Evolutionary conservation across 2,888 invertebrate genomes (phyloP), one percentile per base, ranked within the genome.

Genomic region (Drosophila barbarae): DNA sequence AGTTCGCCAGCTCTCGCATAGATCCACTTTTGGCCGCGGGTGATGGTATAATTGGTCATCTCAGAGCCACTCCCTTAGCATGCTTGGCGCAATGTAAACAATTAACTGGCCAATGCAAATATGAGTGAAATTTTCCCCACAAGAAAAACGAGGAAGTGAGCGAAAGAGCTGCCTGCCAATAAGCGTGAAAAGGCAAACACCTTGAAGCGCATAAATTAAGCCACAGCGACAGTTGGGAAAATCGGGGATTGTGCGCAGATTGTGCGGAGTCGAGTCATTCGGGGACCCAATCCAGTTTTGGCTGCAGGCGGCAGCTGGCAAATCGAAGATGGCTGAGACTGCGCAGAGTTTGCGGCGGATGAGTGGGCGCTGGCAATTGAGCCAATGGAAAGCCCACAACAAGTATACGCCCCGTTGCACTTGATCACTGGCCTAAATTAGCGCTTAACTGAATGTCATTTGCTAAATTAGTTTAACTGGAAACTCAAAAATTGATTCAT

Each of bases 101-200:
- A 70, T 69, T 70, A 69, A 54, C 44, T 44, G 38, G 61, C 49
- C 49, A 66, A 68, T 60, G 52, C 51, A 69, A 69, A 60, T 53
- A 60, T 61, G 61, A 50, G 35, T 50, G 32, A 49, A 59, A 68
- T 34, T 51, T 28, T 12, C 46, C 46, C 50, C 68, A 44, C 23
- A 46, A 46, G 39, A 36, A 59, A 59, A 68, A 54, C 66, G 34
- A 56, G 67, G 56, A 67, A 67, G 47, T 49, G 23, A 56, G 46
- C 32, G 32, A 32, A 32, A 47, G 46, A 47, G 46, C 13, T 21
- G 32, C 32, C 41, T 69, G 69, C 55, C 69, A 71, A 67, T 71
- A 57, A 71, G 72, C 41, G 56, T 71, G 36, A 66, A 65, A 66
- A 67, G 55, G 53, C 71, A 72, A 71, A 71, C 71, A 71, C 67